Evolutionary conservation across 2,113 vertebrate species (phyloP).

Genomic region (Aegithalos caudatus): DNA sequence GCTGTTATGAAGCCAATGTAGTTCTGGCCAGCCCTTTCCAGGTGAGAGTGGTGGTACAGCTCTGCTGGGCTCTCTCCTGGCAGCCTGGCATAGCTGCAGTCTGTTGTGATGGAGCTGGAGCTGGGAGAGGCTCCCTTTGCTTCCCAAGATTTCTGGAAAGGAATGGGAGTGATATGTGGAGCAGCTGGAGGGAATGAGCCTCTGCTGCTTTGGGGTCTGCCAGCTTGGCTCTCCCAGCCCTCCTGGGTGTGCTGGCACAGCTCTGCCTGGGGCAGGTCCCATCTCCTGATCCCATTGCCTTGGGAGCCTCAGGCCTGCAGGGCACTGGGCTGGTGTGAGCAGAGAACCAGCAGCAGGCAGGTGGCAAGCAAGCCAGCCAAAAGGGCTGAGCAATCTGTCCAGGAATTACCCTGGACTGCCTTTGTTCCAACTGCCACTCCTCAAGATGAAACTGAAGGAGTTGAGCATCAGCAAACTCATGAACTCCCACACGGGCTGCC

Average conservation of each 20-base stretch:
- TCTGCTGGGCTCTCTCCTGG: not conserved
- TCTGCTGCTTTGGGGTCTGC: not conserved
- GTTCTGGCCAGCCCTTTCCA: not conserved
- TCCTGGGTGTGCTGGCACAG: not conserved
- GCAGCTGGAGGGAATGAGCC: not conserved
- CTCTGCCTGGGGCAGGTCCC: not conserved
- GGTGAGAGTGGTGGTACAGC: not conserved
- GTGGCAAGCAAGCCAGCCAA: not conserved
- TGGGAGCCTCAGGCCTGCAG: not conserved
- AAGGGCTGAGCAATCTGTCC: not conserved
- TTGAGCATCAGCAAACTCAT: not conserved
- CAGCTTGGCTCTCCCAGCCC: not conserved
- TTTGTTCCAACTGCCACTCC: not conserved
- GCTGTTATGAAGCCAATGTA: not conserved
- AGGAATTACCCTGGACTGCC: not conserved
- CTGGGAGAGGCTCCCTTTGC: not conserved
- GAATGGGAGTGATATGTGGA: not conserved
- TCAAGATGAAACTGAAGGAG: not conserved
- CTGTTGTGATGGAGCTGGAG: not conserved
- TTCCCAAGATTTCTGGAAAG: not conserved
- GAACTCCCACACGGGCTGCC: not conserved
- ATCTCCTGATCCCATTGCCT: accelerated
- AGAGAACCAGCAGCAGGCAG: not conserved
- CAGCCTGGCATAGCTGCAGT: not conserved
- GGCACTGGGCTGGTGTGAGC: not conserved